These are phyloP conservation scores for Anthrax anthrax DNA, from an alignment of 2,888 invertebrate species.

Conservation along the genomic window DNA sequence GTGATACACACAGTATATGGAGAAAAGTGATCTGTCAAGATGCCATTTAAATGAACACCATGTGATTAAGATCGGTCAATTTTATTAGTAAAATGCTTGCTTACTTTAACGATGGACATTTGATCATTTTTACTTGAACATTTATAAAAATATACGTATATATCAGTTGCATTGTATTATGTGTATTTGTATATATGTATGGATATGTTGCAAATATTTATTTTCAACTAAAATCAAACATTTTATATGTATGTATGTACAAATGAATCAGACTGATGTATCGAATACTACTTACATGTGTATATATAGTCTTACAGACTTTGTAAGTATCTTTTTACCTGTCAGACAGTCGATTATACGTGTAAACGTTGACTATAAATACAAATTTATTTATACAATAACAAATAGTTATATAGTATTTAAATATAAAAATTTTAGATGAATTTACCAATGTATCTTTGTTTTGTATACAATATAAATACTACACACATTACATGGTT, in stretches of 20 bases:
- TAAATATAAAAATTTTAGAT: no score
- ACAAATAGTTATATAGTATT: no score
- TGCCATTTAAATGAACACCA: conserved; percentile 19
- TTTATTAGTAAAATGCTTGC: conserved; percentile 4
- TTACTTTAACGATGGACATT: not conserved
- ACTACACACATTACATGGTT: not conserved
- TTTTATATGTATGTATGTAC: no score
- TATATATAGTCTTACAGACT: no score
- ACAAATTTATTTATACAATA: no score
- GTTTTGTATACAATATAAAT: no score
- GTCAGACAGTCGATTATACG: not conserved
- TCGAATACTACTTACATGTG: conserved; percentile 1
- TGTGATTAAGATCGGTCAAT: conserved; percentile 16
- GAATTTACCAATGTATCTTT: no score
- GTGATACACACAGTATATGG: conserved; percentile 7
- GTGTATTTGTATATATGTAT: not conserved
- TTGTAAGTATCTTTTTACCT: not conserved
- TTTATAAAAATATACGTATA: not conserved
- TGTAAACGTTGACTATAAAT: no score
- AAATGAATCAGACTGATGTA: conserved; percentile 2
- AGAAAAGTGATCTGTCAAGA: conserved; percentile 17
- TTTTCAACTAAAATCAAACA: no score
- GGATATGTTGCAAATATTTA: not conserved
- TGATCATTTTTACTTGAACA: not conserved
- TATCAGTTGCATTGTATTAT: not conserved